Percentiles rank a stretch among this genome's conserved stretches.
Conservation (phyloP, 30 jellyfish, hydroid and myxozoan genomes). For the Aurelia aurita region DNA sequence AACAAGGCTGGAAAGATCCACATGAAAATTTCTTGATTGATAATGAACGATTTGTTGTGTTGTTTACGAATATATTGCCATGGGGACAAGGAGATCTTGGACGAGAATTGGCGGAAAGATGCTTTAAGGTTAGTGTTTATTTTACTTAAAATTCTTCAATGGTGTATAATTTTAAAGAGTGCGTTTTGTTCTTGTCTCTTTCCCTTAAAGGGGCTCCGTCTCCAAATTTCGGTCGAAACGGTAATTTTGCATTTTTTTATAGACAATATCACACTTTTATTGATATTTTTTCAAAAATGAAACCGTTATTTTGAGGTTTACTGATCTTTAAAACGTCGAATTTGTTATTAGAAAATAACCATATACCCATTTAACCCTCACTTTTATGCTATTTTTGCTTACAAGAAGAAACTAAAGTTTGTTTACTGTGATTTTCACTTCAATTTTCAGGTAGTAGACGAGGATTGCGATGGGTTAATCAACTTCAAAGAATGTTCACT, state of each 20-base stretch:
- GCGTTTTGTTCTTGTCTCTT: background rate
- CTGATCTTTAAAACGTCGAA: no score
- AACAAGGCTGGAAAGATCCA: slow-evolving; percentile 96
- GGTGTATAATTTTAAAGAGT: background rate
- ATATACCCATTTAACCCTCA: no score
- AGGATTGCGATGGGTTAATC: slow-evolving; percentile 78
- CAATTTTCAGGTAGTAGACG: slow-evolving; percentile 88
- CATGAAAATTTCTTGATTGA: slow-evolving; percentile 95
- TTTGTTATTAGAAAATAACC: no score
- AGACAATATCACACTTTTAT: no score
- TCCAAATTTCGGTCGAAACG: background rate
- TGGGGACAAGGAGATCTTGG: slow-evolving; percentile 98
- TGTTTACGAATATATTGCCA: slow-evolving; percentile 80
- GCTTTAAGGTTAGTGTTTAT: slow-evolving; percentile 81
- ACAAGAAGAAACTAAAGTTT: no score
- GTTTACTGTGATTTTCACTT: no score
- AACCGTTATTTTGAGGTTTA: no score
- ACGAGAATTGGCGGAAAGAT: slow-evolving; percentile 79
- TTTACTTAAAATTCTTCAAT: background rate
- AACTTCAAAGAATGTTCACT: slow-evolving; percentile 87
- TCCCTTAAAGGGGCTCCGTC: background rate
- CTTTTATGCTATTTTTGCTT: no score
- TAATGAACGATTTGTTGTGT: slow-evolving; percentile 71
- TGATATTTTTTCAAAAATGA: no score
- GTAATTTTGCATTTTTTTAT: background rate